Evolutionary conservation across 1,140 invertebrate genomes (phyloP), one percentile per base, ranked within the genome.

Genomic region (Olivierus martensii): DNA sequence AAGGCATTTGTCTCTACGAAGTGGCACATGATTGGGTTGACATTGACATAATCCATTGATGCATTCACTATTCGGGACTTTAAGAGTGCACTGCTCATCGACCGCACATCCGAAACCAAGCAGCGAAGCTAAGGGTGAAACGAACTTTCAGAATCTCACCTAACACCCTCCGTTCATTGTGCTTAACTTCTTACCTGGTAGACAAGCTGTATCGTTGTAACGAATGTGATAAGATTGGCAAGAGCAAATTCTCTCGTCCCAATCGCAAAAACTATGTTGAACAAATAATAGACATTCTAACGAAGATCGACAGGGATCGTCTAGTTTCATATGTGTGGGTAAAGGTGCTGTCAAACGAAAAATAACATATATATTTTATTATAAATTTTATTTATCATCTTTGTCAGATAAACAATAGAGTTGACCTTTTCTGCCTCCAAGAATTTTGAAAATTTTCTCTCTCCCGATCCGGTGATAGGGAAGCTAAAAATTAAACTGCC

Each of bases 1-100:
- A 35, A 90, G 74, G 70, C 87, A 91, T 21, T 85, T 88, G 65
- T 91, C 87, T 65, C 84, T 79, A 60, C 85, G 76, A 69, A 87
- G 86, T 63, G 85, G 83, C 42, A 89, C 70, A 69, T 80, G 84
- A 49, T 84, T 83, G 59, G 82, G 78, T 50, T 81, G 77, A 67
- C 87, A 90, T 22, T 79, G 75, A 67, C 87, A 87, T 34, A 77
- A 71, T n/a, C 79, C 79, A 47, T 79, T 77, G 39, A 78, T 64
- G 61, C 84, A 87, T 55, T 72, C 75, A 62, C 82, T 84, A 62
- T 84, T 80, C n/a, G 81, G 80, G 42, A 86, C 83, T 69, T 82
- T 84, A 67, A 84, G 69, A 2, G 76, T 77, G 65, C 84, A 87
- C 63, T 87, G 84, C 56, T 82, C 79, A 39, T 77, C 72, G 37